Evolutionary conservation across 23 tunicate genomes (phyloP).

Genomic region (Styela plicata): DNA sequence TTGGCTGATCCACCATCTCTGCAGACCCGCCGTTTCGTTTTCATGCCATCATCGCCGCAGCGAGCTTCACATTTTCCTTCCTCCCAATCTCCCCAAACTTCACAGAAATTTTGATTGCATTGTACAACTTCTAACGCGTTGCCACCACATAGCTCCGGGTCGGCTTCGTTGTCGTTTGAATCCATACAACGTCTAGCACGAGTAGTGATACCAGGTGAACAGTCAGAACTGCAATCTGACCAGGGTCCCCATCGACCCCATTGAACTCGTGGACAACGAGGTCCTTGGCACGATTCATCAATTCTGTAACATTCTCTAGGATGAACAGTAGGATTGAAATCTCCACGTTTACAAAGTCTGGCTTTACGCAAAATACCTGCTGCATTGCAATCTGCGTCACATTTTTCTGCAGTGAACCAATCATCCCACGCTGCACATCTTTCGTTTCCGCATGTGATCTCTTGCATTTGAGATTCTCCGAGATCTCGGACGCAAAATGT

Average conservation of each 20-base stretch:
- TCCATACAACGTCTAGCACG: not conserved
- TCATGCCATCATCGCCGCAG: not conserved
- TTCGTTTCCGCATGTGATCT: not conserved
- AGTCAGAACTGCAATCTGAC: not conserved
- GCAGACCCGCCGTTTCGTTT: not conserved
- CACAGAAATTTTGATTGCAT: not conserved
- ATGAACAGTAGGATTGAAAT: not conserved
- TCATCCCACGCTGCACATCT: not conserved
- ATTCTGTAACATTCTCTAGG: not conserved
- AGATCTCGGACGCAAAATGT: not conserved
- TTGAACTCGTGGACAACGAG: not conserved
- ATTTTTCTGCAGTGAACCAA: not conserved
- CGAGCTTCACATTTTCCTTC: not conserved
- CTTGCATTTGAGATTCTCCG: not conserved
- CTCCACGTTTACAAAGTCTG: not conserved
- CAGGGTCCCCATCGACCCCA: not conserved
- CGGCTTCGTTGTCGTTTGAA: not conserved
- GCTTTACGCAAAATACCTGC: not conserved
- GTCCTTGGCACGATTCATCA: not conserved
- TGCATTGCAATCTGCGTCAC: not conserved
- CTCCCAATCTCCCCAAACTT: not conserved
- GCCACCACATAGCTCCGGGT: not conserved
- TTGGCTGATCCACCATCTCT: slow-evolving; percentile 3
- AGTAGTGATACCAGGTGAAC: not conserved
- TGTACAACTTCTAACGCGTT: not conserved